Evolutionary conservation across 92 coral and sea anemone species (phyloP), one percentile per base, ranked within the genome.

Genomic region (Porites evermanni): DNA sequence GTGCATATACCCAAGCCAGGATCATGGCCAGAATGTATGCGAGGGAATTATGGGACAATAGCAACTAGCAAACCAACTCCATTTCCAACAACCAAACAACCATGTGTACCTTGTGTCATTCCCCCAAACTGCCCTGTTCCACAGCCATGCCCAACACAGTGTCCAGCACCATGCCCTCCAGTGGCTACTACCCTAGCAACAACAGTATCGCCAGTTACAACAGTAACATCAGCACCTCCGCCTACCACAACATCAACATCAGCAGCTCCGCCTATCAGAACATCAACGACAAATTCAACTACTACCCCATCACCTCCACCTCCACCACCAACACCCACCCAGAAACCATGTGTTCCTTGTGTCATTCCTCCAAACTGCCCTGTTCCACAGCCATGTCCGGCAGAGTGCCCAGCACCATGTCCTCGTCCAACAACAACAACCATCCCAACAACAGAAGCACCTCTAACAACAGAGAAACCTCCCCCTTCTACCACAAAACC

Each of bases 11-110:
- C 79, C 8, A 68, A 75, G 59, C 84, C 86, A 76, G 93, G 93
- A 72, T 75, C 64, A 11, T 90, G 93, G 93, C 93, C 93, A 18
- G 32, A 51, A 73, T 90, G 93, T 58, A 90, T 90, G 93, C 90
- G 93, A 74, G 93, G 93, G 75, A 88, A 83, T 73, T 64, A 73
- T 26, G 92, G 91, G 99, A 95, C 99, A 93, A 97, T 77, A 97
- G 98, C 98, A 97, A 95, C 99, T 95, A 97, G 98, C 98, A 97
- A 95, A 87, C 93, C 86, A 74, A 75, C 56, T 63, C 78, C 71
- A 21, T 70, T 20, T 73, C 81, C 72, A 23, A 38, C 47, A 38
- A 11, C 51, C 13, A 74, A 64, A 53, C 91, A 81, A 91, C 91
- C 88, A 23, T 91, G 94, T 78, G 94, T 88, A 72, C 86, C 85